Conservation (phyloP, 2,797 vertebrate species). For the Manis crassicaudata region DNA sequence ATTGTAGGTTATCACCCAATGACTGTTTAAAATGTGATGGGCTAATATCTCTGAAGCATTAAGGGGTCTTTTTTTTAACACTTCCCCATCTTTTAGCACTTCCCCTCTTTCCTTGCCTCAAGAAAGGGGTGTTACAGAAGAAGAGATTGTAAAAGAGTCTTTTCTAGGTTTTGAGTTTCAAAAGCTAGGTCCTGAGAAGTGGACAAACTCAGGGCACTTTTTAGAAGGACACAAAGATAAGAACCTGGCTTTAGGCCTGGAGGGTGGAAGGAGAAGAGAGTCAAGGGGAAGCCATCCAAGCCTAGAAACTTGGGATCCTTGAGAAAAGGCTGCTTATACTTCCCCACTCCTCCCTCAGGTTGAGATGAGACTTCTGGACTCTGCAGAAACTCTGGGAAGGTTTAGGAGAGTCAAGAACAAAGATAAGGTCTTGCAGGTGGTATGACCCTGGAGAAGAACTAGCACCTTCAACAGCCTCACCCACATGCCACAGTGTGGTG, state of each 20-base stretch:
- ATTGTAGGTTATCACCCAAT: not conserved
- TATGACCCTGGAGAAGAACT: not conserved
- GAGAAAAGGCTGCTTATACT: not conserved
- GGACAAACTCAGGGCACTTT: not conserved
- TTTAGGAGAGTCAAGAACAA: not conserved
- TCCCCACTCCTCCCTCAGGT: not conserved
- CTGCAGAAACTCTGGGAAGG: not conserved
- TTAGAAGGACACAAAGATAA: not conserved
- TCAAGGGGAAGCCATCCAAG: not conserved
- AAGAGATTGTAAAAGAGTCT: conserved; percentile 45
- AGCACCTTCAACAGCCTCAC: not conserved
- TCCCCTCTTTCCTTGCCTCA: not conserved
- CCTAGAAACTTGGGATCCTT: not conserved
- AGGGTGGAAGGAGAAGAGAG: not conserved
- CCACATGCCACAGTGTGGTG: too few relatives aligned
- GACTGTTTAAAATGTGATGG: conserved; percentile 16
- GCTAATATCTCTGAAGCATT: conserved; percentile 24
- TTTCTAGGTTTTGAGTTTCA: conserved; percentile 57
- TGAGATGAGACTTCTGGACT: not conserved
- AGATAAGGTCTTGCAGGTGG: not conserved
- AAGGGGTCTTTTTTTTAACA: conserved; percentile 57
- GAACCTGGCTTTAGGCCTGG: not conserved
- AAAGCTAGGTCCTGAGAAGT: not conserved
- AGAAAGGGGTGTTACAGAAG: conserved; percentile 13
- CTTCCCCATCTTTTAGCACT: not conserved